Evolutionary conservation across 2,888 invertebrate species (phyloP).

Genomic region (Caenorhabditis macrosperma): DNA sequence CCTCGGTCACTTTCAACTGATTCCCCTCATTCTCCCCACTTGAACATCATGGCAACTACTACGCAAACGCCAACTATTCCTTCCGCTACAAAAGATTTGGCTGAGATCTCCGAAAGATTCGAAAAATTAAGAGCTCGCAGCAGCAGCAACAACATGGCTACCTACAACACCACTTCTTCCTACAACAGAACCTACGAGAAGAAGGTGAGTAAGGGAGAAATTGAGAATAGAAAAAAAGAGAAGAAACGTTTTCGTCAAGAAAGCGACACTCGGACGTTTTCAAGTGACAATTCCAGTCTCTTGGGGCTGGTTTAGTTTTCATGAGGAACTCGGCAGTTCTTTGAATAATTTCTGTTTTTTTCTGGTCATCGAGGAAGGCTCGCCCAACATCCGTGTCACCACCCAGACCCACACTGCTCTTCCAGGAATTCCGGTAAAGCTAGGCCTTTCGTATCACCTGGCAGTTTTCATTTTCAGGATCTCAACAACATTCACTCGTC

Average conservation of each 20-base stretch:
- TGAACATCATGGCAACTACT: not conserved
- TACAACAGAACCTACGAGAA: slow-evolving; percentile 79
- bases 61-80: not conserved
- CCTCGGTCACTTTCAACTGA: not conserved
- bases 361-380: slow-evolving; percentile 63
- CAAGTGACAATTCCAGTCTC: not conserved
- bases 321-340: not conserved
- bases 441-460: not conserved
- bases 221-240: not conserved
- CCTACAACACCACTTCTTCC: slow-evolving; percentile 74
- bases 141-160: slow-evolving; percentile 66
- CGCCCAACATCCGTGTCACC: slow-evolving; percentile 63
- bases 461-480: slow-evolving; percentile 29
- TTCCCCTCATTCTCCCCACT: not conserved
- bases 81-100: slow-evolving; percentile 31
- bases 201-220: slow-evolving; percentile 67
- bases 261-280: not conserved
- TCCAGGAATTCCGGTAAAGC: slow-evolving; percentile 53
- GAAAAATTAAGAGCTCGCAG: slow-evolving; percentile 57
- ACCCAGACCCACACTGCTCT: slow-evolving; percentile 59
- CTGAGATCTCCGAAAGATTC: slow-evolving; percentile 56
- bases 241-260: not conserved
- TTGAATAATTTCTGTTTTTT: not conserved
- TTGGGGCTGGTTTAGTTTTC: not conserved
- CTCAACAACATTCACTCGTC: slow-evolving; percentile 52